A percentile compares a stretch with the other conserved stretches of the same genome.
Conservation (phyloP, 1,140 invertebrate genomes). For the Drosophila lacteicornis region DNA sequence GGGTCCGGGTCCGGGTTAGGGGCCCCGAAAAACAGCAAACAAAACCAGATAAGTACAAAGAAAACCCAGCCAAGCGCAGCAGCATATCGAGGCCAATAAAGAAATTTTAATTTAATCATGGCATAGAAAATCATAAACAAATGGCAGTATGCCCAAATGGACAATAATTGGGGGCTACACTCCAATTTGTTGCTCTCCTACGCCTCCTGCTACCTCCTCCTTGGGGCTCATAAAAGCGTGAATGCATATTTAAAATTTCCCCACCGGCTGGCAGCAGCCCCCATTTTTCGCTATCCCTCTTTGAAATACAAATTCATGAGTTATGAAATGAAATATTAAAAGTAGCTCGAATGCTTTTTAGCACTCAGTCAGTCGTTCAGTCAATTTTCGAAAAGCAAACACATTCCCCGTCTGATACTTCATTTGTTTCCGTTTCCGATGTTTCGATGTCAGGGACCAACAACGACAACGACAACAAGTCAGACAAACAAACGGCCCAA, state of each 20-base stretch:
- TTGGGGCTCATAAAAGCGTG: constrained; percentile 50
- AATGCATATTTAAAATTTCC: constrained; percentile 71
- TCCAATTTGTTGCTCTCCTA: not conserved
- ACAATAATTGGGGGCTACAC: constrained; percentile 48
- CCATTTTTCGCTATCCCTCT: constrained; percentile 13
- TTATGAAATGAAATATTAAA: constrained; percentile 76
- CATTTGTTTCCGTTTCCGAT: constrained; percentile 78
- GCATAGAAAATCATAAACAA: constrained; percentile 63
- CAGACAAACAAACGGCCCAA: constrained; percentile 68
- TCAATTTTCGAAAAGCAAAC: constrained; percentile 53
- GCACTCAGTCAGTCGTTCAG: constrained; percentile 52
- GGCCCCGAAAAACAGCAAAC: constrained; percentile 6
- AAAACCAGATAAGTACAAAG: constrained; percentile 17
- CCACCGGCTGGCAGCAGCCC: constrained; percentile 2
- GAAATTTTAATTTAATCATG: constrained; percentile 78
- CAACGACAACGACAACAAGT: constrained; percentile 7
- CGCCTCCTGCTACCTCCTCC: not conserved
- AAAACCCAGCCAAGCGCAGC: constrained; percentile 55
- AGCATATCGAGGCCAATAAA: constrained; percentile 64
- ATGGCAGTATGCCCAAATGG: constrained; percentile 47
- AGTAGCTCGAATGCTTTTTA: constrained; percentile 55
- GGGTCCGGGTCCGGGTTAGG: no score
- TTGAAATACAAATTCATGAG: constrained; percentile 79
- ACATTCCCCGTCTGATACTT: constrained; percentile 74
- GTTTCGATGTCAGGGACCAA: constrained; percentile 55